These are phyloP conservation scores for Monoplex corrugatus DNA, from an alignment of 2,888 invertebrate genomes.

Conservation along the genomic window DNA sequence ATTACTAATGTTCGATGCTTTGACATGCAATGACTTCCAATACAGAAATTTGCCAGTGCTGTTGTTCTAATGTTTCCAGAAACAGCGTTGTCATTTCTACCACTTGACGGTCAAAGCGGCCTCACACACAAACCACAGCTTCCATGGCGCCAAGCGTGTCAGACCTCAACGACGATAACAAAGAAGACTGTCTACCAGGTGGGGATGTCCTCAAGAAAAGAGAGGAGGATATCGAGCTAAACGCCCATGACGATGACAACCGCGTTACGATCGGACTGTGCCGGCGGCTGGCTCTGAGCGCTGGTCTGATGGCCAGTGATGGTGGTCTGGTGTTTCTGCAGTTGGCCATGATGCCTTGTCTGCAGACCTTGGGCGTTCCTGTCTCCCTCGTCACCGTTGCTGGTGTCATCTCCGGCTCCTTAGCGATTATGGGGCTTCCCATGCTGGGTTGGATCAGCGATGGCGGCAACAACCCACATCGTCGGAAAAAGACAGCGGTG, in stretches of 20 bases:
- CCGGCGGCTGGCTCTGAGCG: neutral
- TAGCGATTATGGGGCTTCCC: slow-evolving; percentile 9
- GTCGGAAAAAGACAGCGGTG: slow-evolving; percentile 32
- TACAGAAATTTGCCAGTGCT: no score
- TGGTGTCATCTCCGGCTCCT: slow-evolving; percentile 24
- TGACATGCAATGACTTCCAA: no score
- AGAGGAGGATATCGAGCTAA: neutral
- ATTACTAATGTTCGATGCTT: no score
- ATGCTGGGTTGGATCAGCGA: slow-evolving; percentile 36
- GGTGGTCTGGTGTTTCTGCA: slow-evolving; percentile 35
- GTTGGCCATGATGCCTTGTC: slow-evolving; percentile 37
- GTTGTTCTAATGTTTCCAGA: neutral
- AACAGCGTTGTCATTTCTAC: no score
- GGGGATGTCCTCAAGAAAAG: neutral
- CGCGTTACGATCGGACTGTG: neutral
- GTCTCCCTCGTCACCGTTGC: slow-evolving; percentile 30
- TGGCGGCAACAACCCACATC: slow-evolving; percentile 19
- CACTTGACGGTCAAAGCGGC: no score
- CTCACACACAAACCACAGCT: neutral
- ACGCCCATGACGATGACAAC: neutral
- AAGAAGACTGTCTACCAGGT: neutral
- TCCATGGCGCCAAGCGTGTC: neutral
- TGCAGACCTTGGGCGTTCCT: slow-evolving; percentile 40
- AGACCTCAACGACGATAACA: neutral
- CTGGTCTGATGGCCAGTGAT: slow-evolving; percentile 23